Evolutionary conservation across 2,113 vertebrate species (phyloP), one percentile per base, ranked within the genome.

Genomic region (Pelvicachromis taeniatus): DNA sequence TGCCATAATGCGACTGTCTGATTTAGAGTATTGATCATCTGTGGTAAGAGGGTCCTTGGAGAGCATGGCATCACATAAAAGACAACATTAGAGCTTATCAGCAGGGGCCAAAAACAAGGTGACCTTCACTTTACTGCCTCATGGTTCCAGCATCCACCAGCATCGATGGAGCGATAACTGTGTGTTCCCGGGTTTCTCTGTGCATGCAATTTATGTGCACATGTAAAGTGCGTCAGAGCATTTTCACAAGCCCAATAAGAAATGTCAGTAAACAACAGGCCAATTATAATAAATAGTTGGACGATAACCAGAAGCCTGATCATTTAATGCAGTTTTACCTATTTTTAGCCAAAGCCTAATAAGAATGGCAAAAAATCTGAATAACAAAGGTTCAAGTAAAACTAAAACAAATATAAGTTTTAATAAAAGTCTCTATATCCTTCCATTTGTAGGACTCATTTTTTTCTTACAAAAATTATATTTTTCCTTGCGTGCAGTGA

Each of bases 1-100:
- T 84, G 88, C 81, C 78, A 82, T 88, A 92, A 94, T 88, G 84
- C 89, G 84, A 77, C 75, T 12, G 50, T 90, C 84, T 93, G 92
- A 93, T 94, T 92, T 94, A 92, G 68, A 88, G 89, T 94, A 96
- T 94, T 91, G 94, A 95, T 95, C 94, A 91, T 78, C 16, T 6
- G 56, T 61, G 81, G 85, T 82, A 88, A 92, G 83, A 88, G 87
- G 88, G 86, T 86, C 89, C 89, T 88, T 77, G 82, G 88, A 94
- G 90, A 93, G 77, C 81, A 33, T 81, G 83, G 85, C 91, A 92
- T 94, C 92, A 92, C 92, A 92, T 95, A 91, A 94, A 94, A 94
- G 89, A 90, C 83, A 93, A 94, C 89, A 91, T 86, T 93, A 93
- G 19, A 89, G 92, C 92, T 95, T 93, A 94, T 93, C 93, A 93